Base-by-base conservation (phyloP, 2,113 vertebrate species). In the Mola mola region DNA sequence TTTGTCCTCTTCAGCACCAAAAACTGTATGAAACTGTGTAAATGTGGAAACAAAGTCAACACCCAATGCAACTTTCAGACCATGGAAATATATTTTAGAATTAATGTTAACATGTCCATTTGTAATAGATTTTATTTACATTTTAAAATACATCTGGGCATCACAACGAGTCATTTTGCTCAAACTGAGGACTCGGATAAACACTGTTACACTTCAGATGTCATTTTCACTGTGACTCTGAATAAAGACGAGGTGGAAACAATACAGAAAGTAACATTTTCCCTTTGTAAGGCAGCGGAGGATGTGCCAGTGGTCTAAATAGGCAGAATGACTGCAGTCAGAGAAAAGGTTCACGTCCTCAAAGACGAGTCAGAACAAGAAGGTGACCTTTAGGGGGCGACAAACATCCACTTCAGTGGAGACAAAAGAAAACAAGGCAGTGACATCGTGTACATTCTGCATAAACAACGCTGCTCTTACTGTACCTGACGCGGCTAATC, bases 71-170 rank as follows among this genome's bases (percentile, higher is more conserved):
- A n/a, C n/a, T n/a, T n/a, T n/a, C n/a, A n/a, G n/a, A n/a, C n/a
- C n/a, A n/a, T n/a, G n/a, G n/a, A n/a, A n/a, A n/a, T n/a, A n/a
- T n/a, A n/a, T n/a, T n/a, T n/a, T n/a, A n/a, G n/a, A n/a, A n/a
- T 60, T 66, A 59, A 49, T 34, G 65, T 41, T n/a, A 34, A 66
- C 36, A 74, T 50, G 51, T 56, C 43, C 40, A 55, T 53, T 53
- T 58, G 3, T 34, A 69, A 56, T 43, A 4, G 0, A 64, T 55
- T 66, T 34, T 64, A 72, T 69, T 64, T 78, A 75, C 66, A 75
- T 59, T 44, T 76, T 38, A 19, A 67, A 75, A 56, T 2, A 68
- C 36, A 28, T 63, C 7, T 55, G 12, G 5, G 29, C 8, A 33
- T 33, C 29, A 33, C 29, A 33, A 4, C 5, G n/a, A 6, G 36